Base-by-base conservation (phyloP, 2,797 vertebrate species). In the Anas bahamensis region DNA sequence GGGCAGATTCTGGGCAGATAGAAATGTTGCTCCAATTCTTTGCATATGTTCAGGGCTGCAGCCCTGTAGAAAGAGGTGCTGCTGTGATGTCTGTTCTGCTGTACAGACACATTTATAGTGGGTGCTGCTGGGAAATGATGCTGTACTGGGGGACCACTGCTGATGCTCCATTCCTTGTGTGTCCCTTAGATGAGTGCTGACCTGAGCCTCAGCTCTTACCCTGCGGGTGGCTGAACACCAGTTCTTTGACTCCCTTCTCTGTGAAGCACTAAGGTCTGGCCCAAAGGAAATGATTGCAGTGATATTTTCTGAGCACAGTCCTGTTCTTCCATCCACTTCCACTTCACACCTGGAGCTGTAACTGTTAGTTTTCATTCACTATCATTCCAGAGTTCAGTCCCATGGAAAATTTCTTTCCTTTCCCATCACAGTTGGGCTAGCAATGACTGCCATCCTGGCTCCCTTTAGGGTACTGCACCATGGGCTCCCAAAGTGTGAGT, bases 251-350 rank as follows among this genome's bases (percentile, higher is more conserved):
- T 70, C 10, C 18, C 8, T 18, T 46, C 39, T 46, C 41, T 24
- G 12, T 2, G 2, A 3, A 39, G 55, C 1, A 0, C 10, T n/a
- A 24, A 4, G 6, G 7, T 52, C n/a, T 74, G 66, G 12, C 39
- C 24, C 29, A 50, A 50, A 61, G 41, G 18, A 63, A 6, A 11
- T 33, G 26, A 5, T 9, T 37, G 61, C 44, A 52, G 55, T 26
- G 60, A 1, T 23, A 15, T 31, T 68, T 69, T 46, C 39, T 63
- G 16, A 17, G 46, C 17, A 23, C n/a, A 31, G 39, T 8, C 21
- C 39, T n/a, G 13, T 35, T 61, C 61, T 65, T 52, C 44, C 24
- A 6, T 26, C 16, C 11, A 1, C 33, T 24, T 57, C 12, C 13
- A 10, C 12, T 73, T 68, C 24, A 46, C 28, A 37, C 29, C 13